Conservation (phyloP, 2,113 vertebrate species). For the Burhinus bistriatus region DNA sequence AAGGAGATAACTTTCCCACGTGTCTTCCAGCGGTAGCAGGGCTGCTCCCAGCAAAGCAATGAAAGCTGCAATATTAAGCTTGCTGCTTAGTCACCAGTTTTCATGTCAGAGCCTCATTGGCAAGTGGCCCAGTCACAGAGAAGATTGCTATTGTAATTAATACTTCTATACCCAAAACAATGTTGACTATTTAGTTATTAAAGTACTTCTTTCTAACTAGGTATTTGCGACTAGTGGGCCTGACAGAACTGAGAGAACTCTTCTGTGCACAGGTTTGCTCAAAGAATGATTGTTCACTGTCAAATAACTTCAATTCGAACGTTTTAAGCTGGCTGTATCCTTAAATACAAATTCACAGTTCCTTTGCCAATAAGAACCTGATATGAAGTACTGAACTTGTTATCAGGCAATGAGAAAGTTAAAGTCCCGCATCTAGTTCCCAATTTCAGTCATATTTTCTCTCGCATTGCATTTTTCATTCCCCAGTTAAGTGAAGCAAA, state of each 20-base stretch:
- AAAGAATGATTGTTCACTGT: background rate
- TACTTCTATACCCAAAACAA: background rate
- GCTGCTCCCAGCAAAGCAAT: background rate
- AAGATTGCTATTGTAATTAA: background rate
- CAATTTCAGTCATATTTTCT: background rate
- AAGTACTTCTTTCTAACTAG: background rate
- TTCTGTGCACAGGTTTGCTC: background rate
- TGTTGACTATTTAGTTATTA: background rate
- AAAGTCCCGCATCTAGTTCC: background rate
- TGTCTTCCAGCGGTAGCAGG: background rate
- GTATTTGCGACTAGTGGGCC: background rate
- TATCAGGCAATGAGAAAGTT: background rate
- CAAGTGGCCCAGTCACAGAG: background rate
- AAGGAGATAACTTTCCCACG: background rate
- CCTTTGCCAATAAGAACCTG: background rate
- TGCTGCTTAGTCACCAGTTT: constrained; percentile 13
- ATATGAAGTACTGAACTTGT: background rate
- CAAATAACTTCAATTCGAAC: background rate
- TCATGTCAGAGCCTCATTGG: background rate
- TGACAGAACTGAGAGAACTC: background rate
- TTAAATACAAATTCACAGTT: background rate
- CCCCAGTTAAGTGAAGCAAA: background rate
- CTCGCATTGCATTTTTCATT: background rate
- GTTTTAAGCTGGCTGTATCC: background rate
- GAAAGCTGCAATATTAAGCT: background rate